Evolutionary conservation across 2,113 vertebrate genomes (phyloP).

Genomic region (Donacobius atricapilla): DNA sequence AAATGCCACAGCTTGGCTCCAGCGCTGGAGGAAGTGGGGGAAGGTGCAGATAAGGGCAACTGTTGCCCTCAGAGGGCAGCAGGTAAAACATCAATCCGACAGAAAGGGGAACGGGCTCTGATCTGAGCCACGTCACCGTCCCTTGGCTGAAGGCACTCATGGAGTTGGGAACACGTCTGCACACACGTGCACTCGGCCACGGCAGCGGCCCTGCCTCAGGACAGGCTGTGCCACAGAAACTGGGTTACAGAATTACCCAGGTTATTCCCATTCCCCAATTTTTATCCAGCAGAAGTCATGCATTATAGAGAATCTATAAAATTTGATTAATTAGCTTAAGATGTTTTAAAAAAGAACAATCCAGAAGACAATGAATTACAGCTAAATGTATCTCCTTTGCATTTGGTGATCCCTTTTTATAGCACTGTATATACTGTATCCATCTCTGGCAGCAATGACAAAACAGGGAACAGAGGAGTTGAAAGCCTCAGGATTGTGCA

Average conservation of each 20-base stretch:
- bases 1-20: neutral
- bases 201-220: neutral
- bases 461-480: slow-evolving; percentile 2
- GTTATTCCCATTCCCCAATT: neutral
- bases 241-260: neutral
- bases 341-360: neutral
- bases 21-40: neutral
- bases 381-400: neutral
- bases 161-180: neutral
- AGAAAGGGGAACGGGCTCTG: neutral
- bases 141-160: neutral
- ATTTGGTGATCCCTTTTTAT: neutral
- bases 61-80: neutral
- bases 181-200: neutral
- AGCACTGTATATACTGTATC: neutral
- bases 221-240: neutral
- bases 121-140: neutral
- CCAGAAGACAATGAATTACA: neutral
- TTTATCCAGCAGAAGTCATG: neutral
- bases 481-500: slow-evolving; percentile 18
- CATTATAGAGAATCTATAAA: neutral
- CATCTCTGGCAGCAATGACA: neutral
- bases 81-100: neutral
- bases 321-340: neutral
- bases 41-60: slow-evolving; percentile 22